Evolutionary conservation across 1,140 invertebrate genomes (phyloP), one percentile per base, ranked within the genome.

Genomic region (Potamilus streckersoni): DNA sequence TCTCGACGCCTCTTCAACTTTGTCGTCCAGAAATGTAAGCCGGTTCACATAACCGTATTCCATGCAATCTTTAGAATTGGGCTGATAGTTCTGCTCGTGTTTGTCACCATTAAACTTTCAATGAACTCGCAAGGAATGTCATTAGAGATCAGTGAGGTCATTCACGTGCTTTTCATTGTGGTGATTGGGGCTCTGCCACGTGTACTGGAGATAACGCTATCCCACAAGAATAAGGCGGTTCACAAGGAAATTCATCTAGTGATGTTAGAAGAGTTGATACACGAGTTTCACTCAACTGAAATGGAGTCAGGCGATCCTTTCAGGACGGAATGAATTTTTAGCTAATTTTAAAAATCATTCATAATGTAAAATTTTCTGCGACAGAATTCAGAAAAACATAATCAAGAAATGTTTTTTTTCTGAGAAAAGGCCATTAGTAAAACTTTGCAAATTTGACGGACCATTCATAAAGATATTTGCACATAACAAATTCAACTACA

Each of bases 151-250:
- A 70, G 68, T 6, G 74, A 76, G 56, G 66, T 76, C 27, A 76
- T 76, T 61, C 74, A 76, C 58, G 68, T 76, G 19, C 55, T 76
- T 15, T 76, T 76, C 56, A 59, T 76, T 58, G 16, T 76, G 5
- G 74, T 31, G 23, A 63, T 76, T 59, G 74, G 74, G 11, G 60
- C 74, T 16, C 57, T 76, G 15, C 74, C 74, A 70, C 63, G 62
- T 59, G 49, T 76, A 13, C 19, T 70, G 11, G 74, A 76, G 66
- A 57, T 76, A 31, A 58, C 74, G 19, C 4, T 76, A n/a, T 61
- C 65, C 20, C 56, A 71, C 6, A 20, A 23, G 23, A 49, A 76
- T 55, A 60, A 76, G 17, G 19, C 23, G 19, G 68, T 76, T 23
- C 55, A 58, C 15, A 76, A 76, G 49, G 68, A 76, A n/a, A 76